Evolutionary conservation across 2,113 vertebrate genomes (phyloP).

Genomic region (Calonectris borealis): DNA sequence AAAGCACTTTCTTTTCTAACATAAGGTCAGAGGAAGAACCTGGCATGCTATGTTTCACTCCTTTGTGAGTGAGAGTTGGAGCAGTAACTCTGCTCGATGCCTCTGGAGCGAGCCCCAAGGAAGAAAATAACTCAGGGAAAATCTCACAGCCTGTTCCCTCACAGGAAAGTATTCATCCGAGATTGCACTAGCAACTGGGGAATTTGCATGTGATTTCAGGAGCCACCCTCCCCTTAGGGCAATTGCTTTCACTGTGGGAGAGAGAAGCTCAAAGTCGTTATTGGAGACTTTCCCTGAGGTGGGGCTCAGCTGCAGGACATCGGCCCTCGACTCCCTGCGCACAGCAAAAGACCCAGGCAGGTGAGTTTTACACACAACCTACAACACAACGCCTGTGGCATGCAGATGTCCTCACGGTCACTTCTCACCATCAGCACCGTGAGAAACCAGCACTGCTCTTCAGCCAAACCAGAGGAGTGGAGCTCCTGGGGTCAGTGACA

Average conservation of each 20-base stretch:
- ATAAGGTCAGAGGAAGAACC: background rate
- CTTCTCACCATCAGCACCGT: background rate
- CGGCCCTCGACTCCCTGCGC: background rate
- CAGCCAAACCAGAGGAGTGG: background rate
- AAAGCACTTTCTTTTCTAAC: background rate
- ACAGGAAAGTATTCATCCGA: background rate
- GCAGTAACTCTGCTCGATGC: background rate
- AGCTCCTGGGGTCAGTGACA: background rate
- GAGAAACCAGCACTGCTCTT: background rate
- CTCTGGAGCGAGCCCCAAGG: background rate
- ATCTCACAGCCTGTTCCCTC: background rate
- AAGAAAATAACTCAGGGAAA: background rate
- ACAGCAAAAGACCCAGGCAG: background rate
- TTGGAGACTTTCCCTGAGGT: background rate
- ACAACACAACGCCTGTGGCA: accelerated
- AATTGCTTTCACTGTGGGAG: background rate
- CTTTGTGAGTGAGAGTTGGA: background rate
- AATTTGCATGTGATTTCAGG: background rate
- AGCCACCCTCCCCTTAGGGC: background rate
- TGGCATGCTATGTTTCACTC: background rate
- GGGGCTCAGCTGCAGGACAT: background rate
- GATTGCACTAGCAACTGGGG: background rate
- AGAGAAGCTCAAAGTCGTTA: background rate
- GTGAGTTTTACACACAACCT: background rate
- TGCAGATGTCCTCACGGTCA: background rate